These are phyloP conservation scores for Dinocampus coccinellae DNA, from an alignment of 2,888 invertebrate genomes.

Conservation along the genomic window DNA sequence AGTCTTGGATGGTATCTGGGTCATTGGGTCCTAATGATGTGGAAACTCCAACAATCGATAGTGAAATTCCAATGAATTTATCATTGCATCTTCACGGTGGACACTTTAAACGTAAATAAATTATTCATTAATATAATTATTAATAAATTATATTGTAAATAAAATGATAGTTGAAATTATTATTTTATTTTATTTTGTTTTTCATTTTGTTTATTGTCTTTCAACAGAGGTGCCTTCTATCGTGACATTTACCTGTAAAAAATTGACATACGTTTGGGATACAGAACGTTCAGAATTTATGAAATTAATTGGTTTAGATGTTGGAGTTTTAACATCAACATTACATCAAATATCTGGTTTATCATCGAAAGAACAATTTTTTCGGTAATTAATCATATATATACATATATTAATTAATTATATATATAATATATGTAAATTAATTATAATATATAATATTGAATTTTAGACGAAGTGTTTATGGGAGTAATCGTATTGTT, in stretches of 20 bases:
- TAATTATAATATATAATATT: neutral
- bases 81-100: conserved; percentile 69
- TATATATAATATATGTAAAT: neutral
- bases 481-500: conserved; percentile 86
- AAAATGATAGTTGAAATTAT: too few species aligned
- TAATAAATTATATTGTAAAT: too few species aligned
- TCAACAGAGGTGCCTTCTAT: conserved; percentile 69
- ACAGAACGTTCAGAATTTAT: conserved; percentile 76
- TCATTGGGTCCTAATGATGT: conserved; percentile 59
- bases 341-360: conserved; percentile 77
- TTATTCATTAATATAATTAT: neutral
- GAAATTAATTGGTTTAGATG: conserved; percentile 81
- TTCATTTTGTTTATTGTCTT: neutral
- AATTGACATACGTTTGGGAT: conserved; percentile 87
- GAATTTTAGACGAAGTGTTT: conserved; percentile 78
- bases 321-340: conserved; percentile 75
- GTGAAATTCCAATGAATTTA: conserved; percentile 56
- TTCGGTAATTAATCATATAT: conserved; percentile 73
- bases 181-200: too few species aligned
- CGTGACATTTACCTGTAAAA: conserved; percentile 81
- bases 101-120: conserved; percentile 65
- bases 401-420: neutral
- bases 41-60: conserved; percentile 50
- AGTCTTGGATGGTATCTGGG: conserved; percentile 59
- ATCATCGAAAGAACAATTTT: conserved; percentile 74